phyloP scores from a whole-genome alignment of 2,113 vertebrate genomes.

The Leucopternis melanops region DNA sequence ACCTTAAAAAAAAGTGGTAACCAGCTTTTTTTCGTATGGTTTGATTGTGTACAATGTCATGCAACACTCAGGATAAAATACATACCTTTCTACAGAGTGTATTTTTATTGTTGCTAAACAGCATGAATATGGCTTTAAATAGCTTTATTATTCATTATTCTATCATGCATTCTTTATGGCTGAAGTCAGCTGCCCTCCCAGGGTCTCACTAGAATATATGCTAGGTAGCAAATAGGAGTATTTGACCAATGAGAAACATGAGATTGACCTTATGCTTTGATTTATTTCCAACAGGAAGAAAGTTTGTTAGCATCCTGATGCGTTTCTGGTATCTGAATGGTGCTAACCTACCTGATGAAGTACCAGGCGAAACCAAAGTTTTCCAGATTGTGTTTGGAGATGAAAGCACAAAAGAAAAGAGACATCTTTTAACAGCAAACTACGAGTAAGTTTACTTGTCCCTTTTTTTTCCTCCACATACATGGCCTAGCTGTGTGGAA shows the following conservation, averaged over 20 bases:
- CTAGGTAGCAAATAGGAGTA: background rate
- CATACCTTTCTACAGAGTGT: background rate
- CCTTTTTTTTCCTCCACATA: background rate
- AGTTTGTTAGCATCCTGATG: constrained; percentile 94
- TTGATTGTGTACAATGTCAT: background rate
- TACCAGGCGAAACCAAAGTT: constrained; percentile 72
- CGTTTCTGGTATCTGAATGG: constrained; percentile 93
- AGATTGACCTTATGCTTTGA: background rate
- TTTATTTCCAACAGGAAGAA: constrained; percentile 79
- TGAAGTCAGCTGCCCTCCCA: background rate
- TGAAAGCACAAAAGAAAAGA: constrained; percentile 73
- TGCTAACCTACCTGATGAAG: constrained; percentile 77
- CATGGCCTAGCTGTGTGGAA: background rate
- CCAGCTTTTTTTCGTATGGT: background rate
- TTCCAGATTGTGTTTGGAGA: constrained; percentile 79
- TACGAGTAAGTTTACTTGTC: constrained; percentile 84
- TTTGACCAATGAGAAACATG: background rate
- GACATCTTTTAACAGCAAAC: constrained; percentile 84
- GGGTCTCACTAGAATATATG: background rate
- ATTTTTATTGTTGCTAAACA: background rate
- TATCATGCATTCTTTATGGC: background rate
- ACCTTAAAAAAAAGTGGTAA: background rate
- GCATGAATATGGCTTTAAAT: background rate
- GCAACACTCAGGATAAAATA: background rate
- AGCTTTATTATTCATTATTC: background rate